Evolutionary conservation across 2,797 vertebrate genomes (phyloP).

Genomic region (Threskiornis aethiopicus): DNA sequence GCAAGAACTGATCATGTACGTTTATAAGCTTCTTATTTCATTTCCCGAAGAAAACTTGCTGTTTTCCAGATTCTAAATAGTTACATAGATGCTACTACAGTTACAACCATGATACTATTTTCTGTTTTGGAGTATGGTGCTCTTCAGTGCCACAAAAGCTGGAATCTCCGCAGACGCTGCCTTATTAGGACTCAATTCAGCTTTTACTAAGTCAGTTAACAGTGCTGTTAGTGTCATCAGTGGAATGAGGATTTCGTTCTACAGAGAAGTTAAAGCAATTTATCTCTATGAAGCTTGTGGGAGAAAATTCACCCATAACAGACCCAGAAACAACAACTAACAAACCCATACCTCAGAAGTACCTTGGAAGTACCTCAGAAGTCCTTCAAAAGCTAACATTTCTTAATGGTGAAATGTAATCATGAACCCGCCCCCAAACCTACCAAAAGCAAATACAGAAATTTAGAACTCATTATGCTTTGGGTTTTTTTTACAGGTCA

Average conservation of each 20-base stretch:
- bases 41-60: not conserved
- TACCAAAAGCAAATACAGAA: not conserved
- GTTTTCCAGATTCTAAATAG: not conserved
- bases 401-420: not conserved
- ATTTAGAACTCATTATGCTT: not conserved
- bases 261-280: not conserved
- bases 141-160: not conserved
- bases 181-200: not conserved
- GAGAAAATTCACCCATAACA: not conserved
- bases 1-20: not conserved
- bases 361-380: not conserved
- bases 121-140: not conserved
- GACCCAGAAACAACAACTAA: not conserved
- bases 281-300: not conserved
- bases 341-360: not conserved
- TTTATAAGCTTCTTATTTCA: not conserved
- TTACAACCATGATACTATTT: not conserved
- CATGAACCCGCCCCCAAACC: not conserved
- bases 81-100: not conserved
- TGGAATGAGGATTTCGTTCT: not conserved
- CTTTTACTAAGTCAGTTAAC: not conserved
- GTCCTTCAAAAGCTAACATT: not conserved
- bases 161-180: not conserved
- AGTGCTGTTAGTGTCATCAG: not conserved
- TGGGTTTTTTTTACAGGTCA: not conserved